Conservation (phyloP, 2,113 vertebrate species). For the Candoia aspera region DNA sequence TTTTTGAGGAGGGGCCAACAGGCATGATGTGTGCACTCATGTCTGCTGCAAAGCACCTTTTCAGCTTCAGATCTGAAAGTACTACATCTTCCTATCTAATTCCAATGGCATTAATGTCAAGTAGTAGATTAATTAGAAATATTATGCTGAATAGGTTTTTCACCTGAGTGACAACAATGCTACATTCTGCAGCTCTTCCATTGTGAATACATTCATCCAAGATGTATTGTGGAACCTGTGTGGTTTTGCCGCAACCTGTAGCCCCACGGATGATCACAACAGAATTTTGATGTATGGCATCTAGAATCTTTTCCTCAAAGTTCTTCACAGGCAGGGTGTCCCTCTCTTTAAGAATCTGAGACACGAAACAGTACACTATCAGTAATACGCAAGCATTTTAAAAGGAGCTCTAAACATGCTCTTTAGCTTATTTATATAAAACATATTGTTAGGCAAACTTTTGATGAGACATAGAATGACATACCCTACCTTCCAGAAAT, state of each 20-base stretch:
- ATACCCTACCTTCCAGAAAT: neutral
- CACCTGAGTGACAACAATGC: constrained; percentile 97
- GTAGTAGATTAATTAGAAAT: neutral
- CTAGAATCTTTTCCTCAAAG: constrained; percentile 87
- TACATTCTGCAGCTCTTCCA: constrained; percentile 85
- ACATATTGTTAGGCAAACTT: neutral
- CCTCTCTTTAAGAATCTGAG: constrained; percentile 82
- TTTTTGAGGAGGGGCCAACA: neutral
- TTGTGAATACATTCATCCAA: constrained; percentile 85
- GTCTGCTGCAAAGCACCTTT: neutral
- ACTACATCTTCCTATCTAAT: neutral
- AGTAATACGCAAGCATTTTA: neutral
- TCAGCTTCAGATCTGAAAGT: neutral
- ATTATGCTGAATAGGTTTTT: neutral
- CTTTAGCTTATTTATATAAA: neutral
- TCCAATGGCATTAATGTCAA: neutral
- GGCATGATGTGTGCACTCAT: neutral
- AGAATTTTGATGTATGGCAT: constrained; percentile 74
- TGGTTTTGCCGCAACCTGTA: constrained; percentile 97
- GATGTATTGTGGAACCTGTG: constrained; percentile 96
- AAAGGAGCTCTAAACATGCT: neutral
- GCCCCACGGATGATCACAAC: constrained; percentile 94
- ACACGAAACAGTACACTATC: constrained; percentile 6
- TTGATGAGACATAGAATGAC: neutral
- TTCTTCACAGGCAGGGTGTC: constrained; percentile 87